A percentile compares a stretch with the other conserved stretches of the same genome.
Conservation (phyloP, 1,140 invertebrate species). For the Asobara japonica region DNA sequence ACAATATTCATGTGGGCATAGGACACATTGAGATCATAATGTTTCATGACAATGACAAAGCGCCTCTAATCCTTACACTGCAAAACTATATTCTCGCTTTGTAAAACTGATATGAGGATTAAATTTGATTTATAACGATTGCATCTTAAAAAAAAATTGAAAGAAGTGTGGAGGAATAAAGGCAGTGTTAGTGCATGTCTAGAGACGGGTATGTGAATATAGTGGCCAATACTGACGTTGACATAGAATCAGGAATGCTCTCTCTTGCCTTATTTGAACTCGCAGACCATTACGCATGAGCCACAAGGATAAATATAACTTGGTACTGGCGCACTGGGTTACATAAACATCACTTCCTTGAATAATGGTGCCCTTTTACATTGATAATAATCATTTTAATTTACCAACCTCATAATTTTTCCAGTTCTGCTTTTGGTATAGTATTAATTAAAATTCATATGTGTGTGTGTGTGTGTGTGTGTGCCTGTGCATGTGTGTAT, state of each 20-base stretch:
- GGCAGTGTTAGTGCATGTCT: neutral
- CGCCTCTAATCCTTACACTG: constrained; percentile 47
- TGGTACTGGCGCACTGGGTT: constrained; percentile 12
- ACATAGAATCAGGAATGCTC: constrained; percentile 53
- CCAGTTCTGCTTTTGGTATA: neutral
- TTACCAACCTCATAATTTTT: neutral
- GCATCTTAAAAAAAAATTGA: constrained; percentile 52
- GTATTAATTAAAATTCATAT: no score
- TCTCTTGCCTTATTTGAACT: constrained; percentile 30
- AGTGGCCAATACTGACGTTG: constrained; percentile 47
- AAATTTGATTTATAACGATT: constrained; percentile 60
- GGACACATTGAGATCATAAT: constrained; percentile 57
- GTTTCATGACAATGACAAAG: constrained; percentile 55
- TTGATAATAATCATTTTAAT: neutral
- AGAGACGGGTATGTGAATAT: constrained; percentile 8
- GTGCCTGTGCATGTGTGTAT: no score
- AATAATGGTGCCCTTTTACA: neutral
- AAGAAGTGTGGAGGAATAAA: constrained; percentile 39
- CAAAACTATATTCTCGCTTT: constrained; percentile 26
- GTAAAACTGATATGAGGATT: constrained; percentile 35
- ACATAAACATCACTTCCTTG: neutral
- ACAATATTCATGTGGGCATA: constrained; percentile 5
- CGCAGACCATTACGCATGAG: neutral
- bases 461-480: no score
- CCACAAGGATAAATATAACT: constrained; percentile 13